phyloP scores from a whole-genome alignment of 2,797 vertebrate species.

The Pyrocephalus nanus region DNA sequence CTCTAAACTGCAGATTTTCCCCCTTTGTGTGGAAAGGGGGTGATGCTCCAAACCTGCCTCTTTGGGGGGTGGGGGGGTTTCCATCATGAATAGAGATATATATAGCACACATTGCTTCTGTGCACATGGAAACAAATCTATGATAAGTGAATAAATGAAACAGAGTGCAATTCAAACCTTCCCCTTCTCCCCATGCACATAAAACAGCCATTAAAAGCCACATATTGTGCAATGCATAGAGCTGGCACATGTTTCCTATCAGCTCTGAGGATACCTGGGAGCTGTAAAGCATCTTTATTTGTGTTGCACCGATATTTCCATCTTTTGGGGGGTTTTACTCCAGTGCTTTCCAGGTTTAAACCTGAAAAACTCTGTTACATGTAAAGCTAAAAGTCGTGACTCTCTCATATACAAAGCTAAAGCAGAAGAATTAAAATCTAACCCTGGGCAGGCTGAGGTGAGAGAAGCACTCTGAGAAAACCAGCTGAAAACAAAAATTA shows the following conservation, averaged over 20 bases:
- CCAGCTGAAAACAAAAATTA: background rate
- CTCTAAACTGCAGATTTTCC: background rate
- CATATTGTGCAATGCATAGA: background rate
- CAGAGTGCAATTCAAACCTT: background rate
- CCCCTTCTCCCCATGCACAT: background rate
- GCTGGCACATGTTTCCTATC: background rate
- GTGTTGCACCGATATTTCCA: background rate
- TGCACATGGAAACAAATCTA: background rate
- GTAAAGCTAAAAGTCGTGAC: background rate
- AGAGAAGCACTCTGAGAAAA: background rate
- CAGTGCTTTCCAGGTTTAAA: background rate
- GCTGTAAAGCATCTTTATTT: background rate
- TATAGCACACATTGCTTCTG: background rate
- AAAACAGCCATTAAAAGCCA: background rate
- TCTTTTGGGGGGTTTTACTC: background rate
- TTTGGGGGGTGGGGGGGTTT: background rate
- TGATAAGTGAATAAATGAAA: background rate
- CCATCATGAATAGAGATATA: background rate
- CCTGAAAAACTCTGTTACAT: background rate
- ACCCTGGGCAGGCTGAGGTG: background rate
- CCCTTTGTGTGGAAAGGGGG: background rate
- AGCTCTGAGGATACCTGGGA: background rate
- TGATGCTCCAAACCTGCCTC: background rate
- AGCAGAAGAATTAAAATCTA: background rate
- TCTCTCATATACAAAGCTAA: background rate